These are phyloP conservation scores for Trogon surrucura DNA, from an alignment of 2,113 vertebrate genomes.

Conservation along the genomic window DNA sequence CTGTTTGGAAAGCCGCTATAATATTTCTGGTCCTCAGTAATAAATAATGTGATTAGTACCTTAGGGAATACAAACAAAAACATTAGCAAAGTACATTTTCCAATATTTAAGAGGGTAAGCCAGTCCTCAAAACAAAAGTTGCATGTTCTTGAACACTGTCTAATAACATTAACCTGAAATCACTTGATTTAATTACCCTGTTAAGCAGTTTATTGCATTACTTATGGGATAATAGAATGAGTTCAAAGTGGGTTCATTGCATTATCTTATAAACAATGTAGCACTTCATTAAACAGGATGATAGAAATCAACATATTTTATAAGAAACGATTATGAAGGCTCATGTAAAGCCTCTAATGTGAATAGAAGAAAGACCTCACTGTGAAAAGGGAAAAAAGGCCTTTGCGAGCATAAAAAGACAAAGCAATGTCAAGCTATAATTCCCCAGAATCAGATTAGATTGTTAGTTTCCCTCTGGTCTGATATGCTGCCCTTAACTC, in stretches of 20 bases:
- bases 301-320: conserved; percentile 65
- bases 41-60: conserved; percentile 61
- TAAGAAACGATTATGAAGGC: conserved; percentile 52
- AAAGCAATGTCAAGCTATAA: neutral
- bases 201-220: conserved; percentile 64
- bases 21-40: conserved; percentile 51
- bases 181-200: conserved; percentile 55
- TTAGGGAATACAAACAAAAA: conserved; percentile 56
- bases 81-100: conserved; percentile 47
- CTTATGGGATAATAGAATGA: conserved; percentile 51
- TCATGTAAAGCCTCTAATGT: neutral
- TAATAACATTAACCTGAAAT: conserved; percentile 61
- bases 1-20: conserved; percentile 35
- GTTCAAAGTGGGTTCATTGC: conserved; percentile 54
- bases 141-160: conserved; percentile 12
- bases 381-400: conserved; percentile 2
- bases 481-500: neutral
- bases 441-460: conserved; percentile 33
- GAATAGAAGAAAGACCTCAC: neutral
- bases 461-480: neutral
- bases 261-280: conserved; percentile 65
- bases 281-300: conserved; percentile 59
- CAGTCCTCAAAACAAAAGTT: conserved; percentile 34
- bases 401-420: neutral
- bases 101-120: conserved; percentile 48